Base-by-base conservation (phyloP, 2,797 vertebrate species). In the Coracias cyanogaster region DNA sequence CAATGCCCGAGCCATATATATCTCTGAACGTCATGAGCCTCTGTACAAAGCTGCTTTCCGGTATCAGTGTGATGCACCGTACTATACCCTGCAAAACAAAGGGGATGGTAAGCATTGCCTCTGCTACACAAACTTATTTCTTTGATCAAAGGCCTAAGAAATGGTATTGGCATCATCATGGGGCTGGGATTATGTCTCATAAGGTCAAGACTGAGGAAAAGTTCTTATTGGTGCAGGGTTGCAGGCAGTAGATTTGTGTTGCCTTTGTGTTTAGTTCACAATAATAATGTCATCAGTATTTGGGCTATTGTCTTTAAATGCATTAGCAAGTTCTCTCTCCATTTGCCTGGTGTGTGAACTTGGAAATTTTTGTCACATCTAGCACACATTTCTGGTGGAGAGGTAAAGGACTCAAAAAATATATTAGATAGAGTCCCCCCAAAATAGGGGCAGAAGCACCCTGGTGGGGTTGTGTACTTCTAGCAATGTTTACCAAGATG, bases 31-130 rank as follows among this genome's bases (percentile, higher is more conserved):
- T 15, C 96, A 10, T 2, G 29, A 82, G 5, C 99, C 98, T 76
- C 78, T 94, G 12, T 99, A 98, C 70, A 60, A 96, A 46, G 96
- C 98, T 70, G 77, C 97, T 69, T 93, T 98, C 83, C 96, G 7
- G 21, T 98, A 99, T 39, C 52, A 82, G 7, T 99, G 99, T 90
- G 95, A 90, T 37, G 98, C 98, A 62, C 90, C 98, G 7, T 98
- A 98, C 96, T 99, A 99, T 80, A 94, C 97, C 57, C 96, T 98
- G 79, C 85, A 98, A 15, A 97, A 80, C 96, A 86, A 95, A 61
- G 94, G 57, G 24, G 70, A 89, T 4, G 97, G 98, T 98, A 94
- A 86, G 96, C 91, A 61, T 51, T 76, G 22, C 37, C 54, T 64
- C 61, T 79, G 52, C 71, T 62, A 33, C 48, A 72, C 20, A n/a